These are phyloP conservation scores for Elgonia sp. DNA, from an alignment of 2,888 invertebrate species.

Conservation along the genomic window DNA sequence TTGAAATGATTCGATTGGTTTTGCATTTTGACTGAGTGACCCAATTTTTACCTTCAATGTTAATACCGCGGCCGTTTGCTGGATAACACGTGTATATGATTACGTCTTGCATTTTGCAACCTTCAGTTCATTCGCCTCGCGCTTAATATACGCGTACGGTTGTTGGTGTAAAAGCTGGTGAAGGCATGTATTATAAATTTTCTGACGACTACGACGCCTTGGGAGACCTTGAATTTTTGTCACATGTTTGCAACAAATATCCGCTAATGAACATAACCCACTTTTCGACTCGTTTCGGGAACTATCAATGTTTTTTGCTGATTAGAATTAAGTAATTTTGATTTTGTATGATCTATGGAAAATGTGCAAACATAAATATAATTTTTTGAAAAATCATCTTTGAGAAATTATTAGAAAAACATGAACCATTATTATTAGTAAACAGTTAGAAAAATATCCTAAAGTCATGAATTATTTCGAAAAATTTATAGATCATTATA, in stretches of 20 bases:
- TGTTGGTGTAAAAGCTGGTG: conserved; percentile 50
- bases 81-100: conserved; percentile 68
- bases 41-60: conserved; percentile 52
- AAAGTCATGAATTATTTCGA: too few relatives aligned
- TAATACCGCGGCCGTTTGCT: conserved; percentile 51
- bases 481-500: too few relatives aligned
- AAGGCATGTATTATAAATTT: conserved; percentile 50
- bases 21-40: conserved; percentile 34
- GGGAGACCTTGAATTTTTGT: conserved; percentile 50
- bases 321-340: neutral
- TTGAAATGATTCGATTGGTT: neutral
- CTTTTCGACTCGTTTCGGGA: conserved; percentile 37
- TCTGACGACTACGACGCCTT: conserved; percentile 33
- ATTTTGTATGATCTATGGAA: too few relatives aligned
- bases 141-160: conserved; percentile 68
- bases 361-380: too few relatives aligned
- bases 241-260: conserved; percentile 27
- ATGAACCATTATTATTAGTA: too few relatives aligned
- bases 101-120: conserved; percentile 71
- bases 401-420: too few relatives aligned
- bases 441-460: too few relatives aligned
- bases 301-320: neutral
- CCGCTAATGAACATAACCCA: conserved; percentile 10
- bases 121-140: conserved; percentile 73
- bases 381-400: too few relatives aligned